Conservation (phyloP, 2,888 invertebrate genomes). For the Clitarchus hookeri region DNA sequence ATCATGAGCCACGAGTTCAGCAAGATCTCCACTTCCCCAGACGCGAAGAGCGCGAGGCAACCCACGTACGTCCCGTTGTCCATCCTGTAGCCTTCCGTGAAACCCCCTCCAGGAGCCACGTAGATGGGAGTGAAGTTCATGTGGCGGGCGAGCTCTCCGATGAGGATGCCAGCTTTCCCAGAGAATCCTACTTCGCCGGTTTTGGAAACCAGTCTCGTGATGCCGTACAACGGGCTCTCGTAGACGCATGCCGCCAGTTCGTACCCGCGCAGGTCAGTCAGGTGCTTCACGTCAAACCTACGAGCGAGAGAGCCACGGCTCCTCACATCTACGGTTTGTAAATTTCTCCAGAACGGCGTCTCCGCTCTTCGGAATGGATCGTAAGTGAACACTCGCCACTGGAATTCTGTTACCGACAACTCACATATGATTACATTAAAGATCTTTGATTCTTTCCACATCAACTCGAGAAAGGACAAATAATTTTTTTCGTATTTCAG, state of each 20-base stretch:
- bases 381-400: not conserved
- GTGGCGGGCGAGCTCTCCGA: not conserved
- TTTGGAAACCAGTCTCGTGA: not conserved
- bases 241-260: not conserved
- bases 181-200: not conserved
- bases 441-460: not conserved
- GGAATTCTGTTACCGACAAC: not conserved
- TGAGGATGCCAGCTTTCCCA: not conserved
- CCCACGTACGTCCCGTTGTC: not conserved
- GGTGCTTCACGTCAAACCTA: not conserved
- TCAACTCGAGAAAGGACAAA: not conserved
- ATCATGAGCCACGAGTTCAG: conserved; percentile 15
- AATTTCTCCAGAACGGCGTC: not conserved
- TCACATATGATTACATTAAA: not conserved
- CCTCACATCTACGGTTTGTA: not conserved
- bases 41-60: not conserved
- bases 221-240: not conserved
- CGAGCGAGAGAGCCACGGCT: not conserved
- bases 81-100: not conserved
- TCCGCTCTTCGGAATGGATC: not conserved
- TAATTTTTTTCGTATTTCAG: not conserved
- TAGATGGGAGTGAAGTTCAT: not conserved
- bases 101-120: not conserved
- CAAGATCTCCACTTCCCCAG: not conserved
- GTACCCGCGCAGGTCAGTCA: not conserved